Base-by-base conservation (phyloP, 2,113 vertebrate species). In the Garra rufa region DNA sequence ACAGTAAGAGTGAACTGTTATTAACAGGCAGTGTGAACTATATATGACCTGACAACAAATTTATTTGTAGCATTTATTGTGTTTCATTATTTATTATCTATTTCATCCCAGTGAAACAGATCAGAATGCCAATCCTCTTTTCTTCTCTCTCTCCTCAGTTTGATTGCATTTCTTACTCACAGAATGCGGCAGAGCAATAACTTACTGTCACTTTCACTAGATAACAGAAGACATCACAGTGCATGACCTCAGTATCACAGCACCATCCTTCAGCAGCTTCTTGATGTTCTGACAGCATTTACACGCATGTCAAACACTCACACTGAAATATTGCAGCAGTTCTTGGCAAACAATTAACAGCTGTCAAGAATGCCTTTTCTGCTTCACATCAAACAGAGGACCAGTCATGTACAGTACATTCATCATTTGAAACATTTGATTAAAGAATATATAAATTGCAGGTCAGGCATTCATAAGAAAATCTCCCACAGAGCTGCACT, bases 31-130 rank as follows among this genome's bases (percentile, higher is more conserved):
- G n/a, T 24, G n/a, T 73, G 11, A 73, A 46, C n/a, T 15, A 14
- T 73, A 73, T 24, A 26, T 26, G 70, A 73, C 70, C 70, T 73
- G 13, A 73, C 70, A 46, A n/a, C 70, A 73, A 46, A 73, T 73
- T 44, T 73, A 73, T n/a, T 44, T n/a, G n/a, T n/a, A n/a, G n/a
- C n/a, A n/a, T n/a, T 44, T 73, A 73, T n/a, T 44, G 11, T 71
- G 69, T 44, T 44, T 73, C 41, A 44, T 71, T 5, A 44, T 71
- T 71, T 5, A 71, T 73, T 44, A 73, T 46, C n/a, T 73, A 44
- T 26, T 43, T 43, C 69, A 73, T 73, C n/a, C 69, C 41, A 52
- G 34, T 76, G 17, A 34, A 30, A 8, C 74, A n/a, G 9, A 75
- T 75, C 13, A 50, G 13, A 76, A n/a, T 4, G 28, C 55, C 74